A percentile compares a stretch with the other conserved stretches of the same genome.
phyloP scores from a whole-genome alignment of 2,888 invertebrate genomes.

The Vannuccia rotundouncinata region DNA sequence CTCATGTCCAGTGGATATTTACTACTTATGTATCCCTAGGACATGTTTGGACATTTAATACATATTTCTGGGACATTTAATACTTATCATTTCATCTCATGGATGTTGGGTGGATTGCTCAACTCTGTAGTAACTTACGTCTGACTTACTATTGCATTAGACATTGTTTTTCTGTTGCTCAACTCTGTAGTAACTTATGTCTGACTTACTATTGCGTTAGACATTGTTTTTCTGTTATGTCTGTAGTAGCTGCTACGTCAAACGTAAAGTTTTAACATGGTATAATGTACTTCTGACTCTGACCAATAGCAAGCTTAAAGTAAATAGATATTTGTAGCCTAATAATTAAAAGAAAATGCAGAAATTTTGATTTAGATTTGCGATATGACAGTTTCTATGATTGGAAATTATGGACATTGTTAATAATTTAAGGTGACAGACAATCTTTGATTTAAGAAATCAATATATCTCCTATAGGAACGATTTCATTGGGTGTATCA shows the following conservation, averaged over 20 bases:
- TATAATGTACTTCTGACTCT: background rate
- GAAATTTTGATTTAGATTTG: background rate
- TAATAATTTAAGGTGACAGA: too few species aligned
- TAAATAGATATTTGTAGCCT: background rate
- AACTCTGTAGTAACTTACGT: constrained; percentile 20
- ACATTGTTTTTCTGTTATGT: too few species aligned
- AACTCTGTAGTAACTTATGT: constrained; percentile 26
- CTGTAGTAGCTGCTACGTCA: constrained; percentile 1
- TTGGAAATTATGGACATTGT: background rate
- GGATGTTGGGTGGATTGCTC: constrained; percentile 21
- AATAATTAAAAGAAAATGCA: background rate
- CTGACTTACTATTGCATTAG: constrained; percentile 24
- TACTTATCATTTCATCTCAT: too few species aligned
- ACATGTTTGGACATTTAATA: too few species aligned
- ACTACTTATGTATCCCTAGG: too few species aligned
- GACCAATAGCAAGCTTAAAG: background rate
- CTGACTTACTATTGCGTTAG: too few species aligned
- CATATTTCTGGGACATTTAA: too few species aligned
- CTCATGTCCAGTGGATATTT: too few species aligned
- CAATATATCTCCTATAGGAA: too few species aligned
- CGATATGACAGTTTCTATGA: background rate
- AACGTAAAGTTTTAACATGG: background rate
- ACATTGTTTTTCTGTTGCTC: constrained; percentile 24
- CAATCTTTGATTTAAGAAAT: too few species aligned
- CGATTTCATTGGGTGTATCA: too few species aligned